Base-by-base conservation (phyloP, 2,113 vertebrate species). In the Pongo pygmaeus region DNA sequence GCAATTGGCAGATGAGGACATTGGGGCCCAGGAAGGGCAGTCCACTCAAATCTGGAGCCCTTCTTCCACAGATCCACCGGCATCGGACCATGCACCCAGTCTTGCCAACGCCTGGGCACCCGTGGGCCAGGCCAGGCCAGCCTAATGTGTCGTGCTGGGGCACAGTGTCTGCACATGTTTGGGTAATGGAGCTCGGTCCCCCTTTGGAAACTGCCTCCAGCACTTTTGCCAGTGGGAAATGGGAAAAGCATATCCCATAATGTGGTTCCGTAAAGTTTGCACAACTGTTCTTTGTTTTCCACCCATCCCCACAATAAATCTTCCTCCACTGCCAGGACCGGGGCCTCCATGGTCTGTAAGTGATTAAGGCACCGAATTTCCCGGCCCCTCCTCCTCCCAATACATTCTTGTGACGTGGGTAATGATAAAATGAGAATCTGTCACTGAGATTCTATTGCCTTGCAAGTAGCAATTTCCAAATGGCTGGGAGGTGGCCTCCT, bases 251-350 rank as follows among this genome's bases (percentile, higher is more conserved):
- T 98, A 98, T 98, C 98, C 98, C 98, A 98, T 98, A 98, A 98
- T 97, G 98, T 98, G 95, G 95, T 96, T 98, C 97, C 93, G 98
- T 98, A 98, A 98, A 98, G 98, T 98, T 99, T 99, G 98, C 98
- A 98, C 98, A 98, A 98, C 98, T 98, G 98, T 97, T 98, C 98
- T 99, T 99, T 98, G 98, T 99, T 99, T 99, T 98, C 98, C 32
- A 11, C 94, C 97, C 96, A 95, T 98, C 98, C 96, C 97, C 98
- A 98, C 98, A 98, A 98, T 99, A 98, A 99, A 98, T 99, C 98
- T 98, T 98, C 98, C 97, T 98, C 97, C 94, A 59, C 97, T 98
- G 98, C 98, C 98, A 95, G 98, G 97, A 94, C 98, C 87, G 98
- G 97, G 98, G 98, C 98, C 98, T 98, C 97, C 50, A 77, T 80